Base-by-base conservation (phyloP, 1,140 invertebrate genomes). In the Phocides pigmalion region DNA sequence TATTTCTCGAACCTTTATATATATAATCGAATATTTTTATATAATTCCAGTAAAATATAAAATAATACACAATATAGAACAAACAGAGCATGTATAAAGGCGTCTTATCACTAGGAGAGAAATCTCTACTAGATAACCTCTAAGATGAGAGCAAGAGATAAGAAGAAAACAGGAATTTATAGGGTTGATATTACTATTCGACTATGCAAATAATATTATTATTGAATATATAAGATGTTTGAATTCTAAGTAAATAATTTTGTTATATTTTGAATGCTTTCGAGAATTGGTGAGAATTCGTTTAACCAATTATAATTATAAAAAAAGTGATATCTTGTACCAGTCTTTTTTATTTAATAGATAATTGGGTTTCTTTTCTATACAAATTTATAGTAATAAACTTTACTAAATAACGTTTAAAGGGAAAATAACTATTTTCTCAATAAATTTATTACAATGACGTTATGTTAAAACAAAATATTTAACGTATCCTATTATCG, bases 61-160 rank as follows among this genome's bases (percentile, higher is more conserved):
- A 8, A 47, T 47, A 0, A 32, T 15, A 50, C 14, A 50, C 14
- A 5, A 19, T 16, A 35, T 20, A 41, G 17, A 15, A 20, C 9
- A 20, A 5, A 39, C 12, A 41, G 14, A 32, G 4, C 51, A 19
- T 39, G 51, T 22, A 42, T 37, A 12, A 56, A 56, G 39, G 20
- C 53, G 20, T 25, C 53, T 56, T 56, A 56, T 56, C 53, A 35
- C 9, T 20, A 15, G 22, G n/a, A 56, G 53, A 44, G 53, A 16
- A 32, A 53, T 53, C 50, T 53, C 32, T 53, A 12, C 16, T 5
- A 39, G 50, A 53, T 53, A 53, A 53, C 50, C 50, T 53, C 50
- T 12, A 37, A 35, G 50, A n/a, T 5, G 50, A 37, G 17, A 12
- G 50, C 17, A 39, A 39, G 28, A 53, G 16, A 53, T 50, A 53